Base-by-base conservation (phyloP, 2,888 invertebrate genomes). In the Sarcophaga subvicina region DNA sequence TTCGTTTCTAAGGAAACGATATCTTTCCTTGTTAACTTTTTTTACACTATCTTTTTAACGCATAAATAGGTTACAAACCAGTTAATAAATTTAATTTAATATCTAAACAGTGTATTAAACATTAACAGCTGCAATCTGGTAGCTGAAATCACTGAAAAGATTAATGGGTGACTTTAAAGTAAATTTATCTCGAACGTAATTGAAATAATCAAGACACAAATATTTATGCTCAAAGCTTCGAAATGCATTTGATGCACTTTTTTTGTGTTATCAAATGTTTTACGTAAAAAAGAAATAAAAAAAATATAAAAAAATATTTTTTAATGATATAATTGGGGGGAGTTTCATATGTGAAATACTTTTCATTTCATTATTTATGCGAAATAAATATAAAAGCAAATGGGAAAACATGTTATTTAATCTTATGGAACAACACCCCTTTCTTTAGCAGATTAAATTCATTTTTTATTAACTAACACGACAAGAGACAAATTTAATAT, bases 111-210 rank as follows among this genome's bases (percentile, higher is more conserved):
- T 37, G 37, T 14, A 80, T 69, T 64, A 17, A 47, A 59, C 20
- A 22, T 76, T 80, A 66, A 64, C 60, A 84, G 75, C 69, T 47
- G 22, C 20, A 80, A 59, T 70, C 75, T 76, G 64, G 8, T 84
- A 22, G 37, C 37, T 37, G 49, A 80, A 84, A 60, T 54, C 37
- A 80, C 75, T 70, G 27, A 71, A 66, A 47, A 70, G 66, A 84
- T 80, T 84, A 80, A 80, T 71, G 37, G 80, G 64, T 66, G 71
- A 22, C 80, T 76, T 76, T 71, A 76, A 80, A 66, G 59, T 71
- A 20, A 60, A 75, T 84, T 79, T 75, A 76, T 71, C 64, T 80
- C 20, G 66, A 84, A 80, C 27, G 25, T 80, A 84, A 84, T 80
- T 84, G 80, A 80, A 79, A 84, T 64, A 70, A 84, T 37, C 37